Evolutionary conservation across 2,888 invertebrate genomes (phyloP), one percentile per base, ranked within the genome.

Genomic region (Lepidochitona cinerea): DNA sequence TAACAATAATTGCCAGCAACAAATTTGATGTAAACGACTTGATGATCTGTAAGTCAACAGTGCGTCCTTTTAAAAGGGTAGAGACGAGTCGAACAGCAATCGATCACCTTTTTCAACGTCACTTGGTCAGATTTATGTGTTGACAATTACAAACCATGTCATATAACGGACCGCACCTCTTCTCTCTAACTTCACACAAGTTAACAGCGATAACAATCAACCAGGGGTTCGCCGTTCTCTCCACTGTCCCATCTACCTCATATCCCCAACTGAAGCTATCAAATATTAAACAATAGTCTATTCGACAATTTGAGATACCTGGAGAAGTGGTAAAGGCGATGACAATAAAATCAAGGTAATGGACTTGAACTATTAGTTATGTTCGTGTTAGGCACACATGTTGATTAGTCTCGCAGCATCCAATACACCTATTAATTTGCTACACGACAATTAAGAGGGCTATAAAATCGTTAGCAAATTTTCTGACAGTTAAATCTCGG

Each of bases 291-390:
- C n/a, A n/a, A n/a, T n/a, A n/a, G n/a, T n/a, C n/a, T n/a, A n/a
- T n/a, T n/a, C n/a, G n/a, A n/a, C n/a, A n/a, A n/a, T n/a, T n/a
- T n/a, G n/a, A n/a, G n/a, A n/a, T 59, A 59, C 59, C 59, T 59
- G 59, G 18, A 23, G 23, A 59, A 59, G 29, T 59, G 59, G 12
- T 12, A n/a, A n/a, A n/a, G n/a, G n/a, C n/a, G 32, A 18, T 2
- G 59, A 59, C 59, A 59, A 59, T 59, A 59, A 59, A 59, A 59
- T 59, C 59, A 59, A 59, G 59, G 59, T 59, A 59, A 59, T 59
- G 59, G 23, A 14, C 12, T 59, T 59, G 29, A 29, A 23, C 59
- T 29, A 59, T 59, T 29, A 59, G 32, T 29, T 1, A 1, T 1
- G 26, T 14, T 4, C 23, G 18, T 59, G 32, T 59, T 59, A 14